Base-by-base conservation (phyloP, 2,888 invertebrate species). In the Apeira syringaria region DNA sequence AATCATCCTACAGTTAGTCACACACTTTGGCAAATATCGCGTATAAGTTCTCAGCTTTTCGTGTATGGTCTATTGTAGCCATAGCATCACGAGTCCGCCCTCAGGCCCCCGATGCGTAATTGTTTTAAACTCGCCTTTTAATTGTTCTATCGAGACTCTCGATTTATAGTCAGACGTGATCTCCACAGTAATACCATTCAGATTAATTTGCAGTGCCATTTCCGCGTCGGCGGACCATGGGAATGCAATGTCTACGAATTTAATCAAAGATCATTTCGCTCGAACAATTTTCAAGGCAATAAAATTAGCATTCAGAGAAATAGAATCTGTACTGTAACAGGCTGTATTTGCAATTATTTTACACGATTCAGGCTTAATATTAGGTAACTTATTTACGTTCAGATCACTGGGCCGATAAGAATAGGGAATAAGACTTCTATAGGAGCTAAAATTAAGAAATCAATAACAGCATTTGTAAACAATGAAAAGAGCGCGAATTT, bases 91-190 rank as follows among this genome's bases (percentile, higher is more conserved):
- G 84, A 83, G 62, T 58, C 60, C 49, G 78, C 87, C 86, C 58
- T 61, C 56, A 80, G 88, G 86, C 84, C 71, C 75, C 75, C 61
- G 71, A 79, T 83, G 83, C 84, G 85, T 89, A 89, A 89, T 89
- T 88, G 89, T 89, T 89, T 89, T 84, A 87, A 86, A 79, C 81
- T 84, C 83, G 80, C 80, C 85, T 88, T 89, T 89, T 89, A 89
- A 89, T 89, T 89, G 88, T 89, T 87, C 85, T 86, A 88, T 88
- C 87, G 84, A 67, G 82, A 82, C 74, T 62, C 62, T 71, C 60
- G 80, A 89, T 89, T 89, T 89, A 89, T 89, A 73, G 71, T 59
- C 62, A 74, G 80, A 88, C 89, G 89, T 89, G 89, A 87, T 85
- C 84, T 72, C 74, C 66, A 66, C 77, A 64, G 68, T 73, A 79